These are phyloP conservation scores for Tachina grossa DNA, from an alignment of 2,888 invertebrate genomes.

Conservation along the genomic window DNA sequence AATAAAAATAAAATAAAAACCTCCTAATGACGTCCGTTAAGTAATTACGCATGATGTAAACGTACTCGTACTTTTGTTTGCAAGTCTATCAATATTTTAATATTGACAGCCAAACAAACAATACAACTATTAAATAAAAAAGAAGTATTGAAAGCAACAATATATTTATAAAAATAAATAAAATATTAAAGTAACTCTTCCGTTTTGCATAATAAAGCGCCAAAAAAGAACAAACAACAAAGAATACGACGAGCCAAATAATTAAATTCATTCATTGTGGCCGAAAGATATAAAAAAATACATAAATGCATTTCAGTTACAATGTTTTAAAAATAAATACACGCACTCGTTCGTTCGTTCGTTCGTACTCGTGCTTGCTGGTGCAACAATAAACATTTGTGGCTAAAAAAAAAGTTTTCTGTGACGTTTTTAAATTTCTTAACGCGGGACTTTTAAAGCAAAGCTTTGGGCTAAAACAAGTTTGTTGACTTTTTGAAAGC, in stretches of 20 bases:
- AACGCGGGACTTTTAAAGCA: too few relatives aligned
- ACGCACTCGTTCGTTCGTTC: too few relatives aligned
- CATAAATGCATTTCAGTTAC: too few relatives aligned
- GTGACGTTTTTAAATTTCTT: too few relatives aligned
- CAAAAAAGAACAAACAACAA: background rate
- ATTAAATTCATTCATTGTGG: background rate
- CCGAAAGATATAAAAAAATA: background rate
- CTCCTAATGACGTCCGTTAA: constrained; percentile 61
- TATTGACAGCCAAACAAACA: constrained; percentile 15
- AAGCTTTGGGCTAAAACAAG: too few relatives aligned
- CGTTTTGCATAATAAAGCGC: constrained; percentile 52
- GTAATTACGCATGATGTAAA: constrained; percentile 28
- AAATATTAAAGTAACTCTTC: constrained; percentile 40
- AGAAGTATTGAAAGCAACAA: background rate
- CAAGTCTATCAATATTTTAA: constrained; percentile 28
- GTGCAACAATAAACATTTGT: too few relatives aligned
- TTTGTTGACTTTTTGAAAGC: too few relatives aligned
- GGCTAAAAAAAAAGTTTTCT: too few relatives aligned
- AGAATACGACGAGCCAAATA: background rate
- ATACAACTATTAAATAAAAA: background rate
- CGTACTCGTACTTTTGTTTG: background rate
- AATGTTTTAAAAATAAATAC: too few relatives aligned
- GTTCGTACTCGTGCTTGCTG: too few relatives aligned
- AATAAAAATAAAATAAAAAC: background rate
- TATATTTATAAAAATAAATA: background rate